Evolutionary conservation across 2,113 vertebrate genomes (phyloP), one percentile per base, ranked within the genome.

Genomic region (Mungos mungo): DNA sequence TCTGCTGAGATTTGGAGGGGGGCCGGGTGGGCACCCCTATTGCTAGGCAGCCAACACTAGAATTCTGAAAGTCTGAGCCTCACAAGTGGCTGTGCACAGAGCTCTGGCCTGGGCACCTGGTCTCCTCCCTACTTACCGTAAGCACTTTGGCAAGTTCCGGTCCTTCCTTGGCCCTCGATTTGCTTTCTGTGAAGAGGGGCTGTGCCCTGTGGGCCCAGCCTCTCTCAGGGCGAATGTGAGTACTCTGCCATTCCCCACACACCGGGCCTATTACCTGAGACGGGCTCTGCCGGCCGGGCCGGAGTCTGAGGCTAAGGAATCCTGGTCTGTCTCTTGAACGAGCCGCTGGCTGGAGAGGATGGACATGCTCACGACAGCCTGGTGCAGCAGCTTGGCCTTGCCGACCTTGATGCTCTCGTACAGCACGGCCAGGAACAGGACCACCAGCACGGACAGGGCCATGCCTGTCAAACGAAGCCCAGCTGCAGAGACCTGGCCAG

Each of bases 361-460:
- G n/a, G 98, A 87, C 50, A 97, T 72, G 2, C 94, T 91, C 38
- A 60, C 45, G 96, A 97, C 35, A 0, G 98, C 80, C 77, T 50
- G 33, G 63, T 96, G 89, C 66, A 98, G 98, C 92, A 99, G 97
- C 97, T 98, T 98, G 0, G 98, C 96, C 96, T 99, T 99, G 98
- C 99, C 99, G 63, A 99, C 99, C 98, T 99, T 99, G 68, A 99
- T 97, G 7, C 99, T 72, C 98, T 99, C 99, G 0, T 99, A 99
- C 19, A 99, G 82, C 60, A 99, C 95, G 0, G 99, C 99, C 9
- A 99, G 97, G 81, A 99, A 98, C 72, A 99, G 95, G 95, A 99
- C 98, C 71, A 99, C 98, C 15, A 99, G 19, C 96, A 99, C 99
- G 0, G 99, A 99, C 54, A 99, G 95, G 18, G 94, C 98, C 99